Evolutionary conservation across 1,140 invertebrate genomes (phyloP).

Genomic region (Ctenoplectra terminalis): DNA sequence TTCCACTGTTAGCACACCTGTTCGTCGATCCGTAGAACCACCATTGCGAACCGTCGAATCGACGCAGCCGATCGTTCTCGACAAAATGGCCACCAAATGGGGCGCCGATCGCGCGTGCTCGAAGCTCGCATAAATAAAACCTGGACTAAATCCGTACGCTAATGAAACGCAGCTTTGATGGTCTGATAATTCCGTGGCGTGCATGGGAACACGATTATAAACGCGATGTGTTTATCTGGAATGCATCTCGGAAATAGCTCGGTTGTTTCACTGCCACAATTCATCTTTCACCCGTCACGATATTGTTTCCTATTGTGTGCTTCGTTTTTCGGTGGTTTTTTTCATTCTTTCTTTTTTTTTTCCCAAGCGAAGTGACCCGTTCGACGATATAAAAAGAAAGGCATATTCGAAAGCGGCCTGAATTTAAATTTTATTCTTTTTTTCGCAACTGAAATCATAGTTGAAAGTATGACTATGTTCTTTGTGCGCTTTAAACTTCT

Average conservation of each 20-base stretch:
- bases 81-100: neutral
- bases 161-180: slow-evolving; percentile 19
- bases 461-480: neutral
- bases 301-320: neutral
- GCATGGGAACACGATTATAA: neutral
- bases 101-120: neutral
- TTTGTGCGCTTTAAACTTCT: neutral
- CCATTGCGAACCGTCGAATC: neutral
- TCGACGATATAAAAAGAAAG: too few relatives aligned
- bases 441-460: neutral
- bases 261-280: too few relatives aligned
- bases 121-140: neutral
- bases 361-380: neutral
- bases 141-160: slow-evolving; percentile 1
- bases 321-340: neutral
- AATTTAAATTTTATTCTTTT: slow-evolving; percentile 20
- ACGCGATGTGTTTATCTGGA: neutral
- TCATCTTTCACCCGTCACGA: neutral
- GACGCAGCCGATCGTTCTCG: neutral
- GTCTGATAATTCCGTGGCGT: slow-evolving; percentile 11
- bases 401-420: slow-evolving; percentile 7
- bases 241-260: neutral
- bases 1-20: slow-evolving; percentile 52
- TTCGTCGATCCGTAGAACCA: slow-evolving; percentile 7
- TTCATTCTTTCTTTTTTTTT: fast-evolving